phyloP scores from a whole-genome alignment of 64 coral and sea anemone genomes.

The Hydrozoanthus tunicans region DNA sequence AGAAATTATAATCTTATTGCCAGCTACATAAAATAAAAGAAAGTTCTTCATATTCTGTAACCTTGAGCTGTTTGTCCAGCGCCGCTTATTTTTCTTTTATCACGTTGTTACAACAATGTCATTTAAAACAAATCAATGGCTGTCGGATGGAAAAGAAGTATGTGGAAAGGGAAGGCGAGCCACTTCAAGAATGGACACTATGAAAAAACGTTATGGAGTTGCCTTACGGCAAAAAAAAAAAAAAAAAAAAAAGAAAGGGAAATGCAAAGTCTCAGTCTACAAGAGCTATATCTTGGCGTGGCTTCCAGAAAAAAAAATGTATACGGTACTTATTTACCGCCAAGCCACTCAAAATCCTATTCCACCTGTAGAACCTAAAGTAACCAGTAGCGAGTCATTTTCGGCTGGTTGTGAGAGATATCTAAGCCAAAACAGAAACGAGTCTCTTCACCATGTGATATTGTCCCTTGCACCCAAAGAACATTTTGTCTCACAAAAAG shows the following conservation, averaged over 20 bases:
- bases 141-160: no score
- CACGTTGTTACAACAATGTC: no score
- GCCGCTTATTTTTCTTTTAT: no score
- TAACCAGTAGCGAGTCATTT: slow-evolving; percentile 9
- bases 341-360: neutral
- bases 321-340: neutral
- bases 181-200: no score
- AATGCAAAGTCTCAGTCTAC: neutral
- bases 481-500: neutral
- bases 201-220: neutral
- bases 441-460: neutral
- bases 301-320: neutral
- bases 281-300: neutral
- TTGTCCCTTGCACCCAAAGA: slow-evolving; percentile 9
- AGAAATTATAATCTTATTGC: no score
- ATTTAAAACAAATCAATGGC: no score
- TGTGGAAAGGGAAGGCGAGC: no score
- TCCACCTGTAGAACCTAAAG: neutral
- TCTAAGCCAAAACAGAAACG: slow-evolving; percentile 2
- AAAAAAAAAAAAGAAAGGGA: neutral
- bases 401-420: slow-evolving; percentile 7
- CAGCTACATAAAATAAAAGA: no score
- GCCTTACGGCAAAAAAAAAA: neutral
- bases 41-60: no score
- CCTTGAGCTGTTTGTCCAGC: no score